Base-by-base conservation (phyloP, 37 sponge, comb jelly and placozoan species). In the Spongia lamella region DNA sequence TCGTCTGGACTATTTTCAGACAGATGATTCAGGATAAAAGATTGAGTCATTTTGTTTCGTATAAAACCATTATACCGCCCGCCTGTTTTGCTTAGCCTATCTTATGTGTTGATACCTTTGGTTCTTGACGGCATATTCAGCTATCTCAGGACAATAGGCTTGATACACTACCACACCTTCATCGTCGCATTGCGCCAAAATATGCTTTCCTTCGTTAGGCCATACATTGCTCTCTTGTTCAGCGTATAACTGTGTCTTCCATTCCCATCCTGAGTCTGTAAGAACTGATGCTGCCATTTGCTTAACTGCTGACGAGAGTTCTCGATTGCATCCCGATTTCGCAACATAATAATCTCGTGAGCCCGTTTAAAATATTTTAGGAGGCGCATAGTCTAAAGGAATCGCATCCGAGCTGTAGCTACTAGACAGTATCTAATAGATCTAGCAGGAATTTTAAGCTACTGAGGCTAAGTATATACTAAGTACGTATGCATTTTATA, bases 181-280 rank as follows among this genome's bases (percentile, higher is more conserved):
- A 3, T 79, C 81, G 68, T 90, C 90, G 61, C 75, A 90, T 57
- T 90, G 90, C 22, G 90, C 90, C 50, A 90, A 52, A 49, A 90
- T 76, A 22, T 90, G 90, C 29, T 49, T 73, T 16, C 86, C 86
- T 29, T 76, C 81, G 34, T 68, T 50, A 5, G 90, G 90, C 90
- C 90, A 90, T 5, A 76, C 35, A n/a, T 16, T 39, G 22, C 75
- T 70, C 47, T 52, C 7, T 51, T 87, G 82, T 16, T 69, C 67
- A 1, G 3, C 16, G 60, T 81, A 87, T 3, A 77, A 75, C 72
- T 87, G 76, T 3, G 66, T 63, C 15, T 38, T 47, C 70, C 75
- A 81, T 40, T 60, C 82, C 63, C 47, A 43, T 43, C 7, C 5
- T 43, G 47, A 43, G 7, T 9, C 9, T 5, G 7, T 43, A 43